Conservation (phyloP, 2,888 invertebrate species). For the Halocaridina rubra region DNA sequence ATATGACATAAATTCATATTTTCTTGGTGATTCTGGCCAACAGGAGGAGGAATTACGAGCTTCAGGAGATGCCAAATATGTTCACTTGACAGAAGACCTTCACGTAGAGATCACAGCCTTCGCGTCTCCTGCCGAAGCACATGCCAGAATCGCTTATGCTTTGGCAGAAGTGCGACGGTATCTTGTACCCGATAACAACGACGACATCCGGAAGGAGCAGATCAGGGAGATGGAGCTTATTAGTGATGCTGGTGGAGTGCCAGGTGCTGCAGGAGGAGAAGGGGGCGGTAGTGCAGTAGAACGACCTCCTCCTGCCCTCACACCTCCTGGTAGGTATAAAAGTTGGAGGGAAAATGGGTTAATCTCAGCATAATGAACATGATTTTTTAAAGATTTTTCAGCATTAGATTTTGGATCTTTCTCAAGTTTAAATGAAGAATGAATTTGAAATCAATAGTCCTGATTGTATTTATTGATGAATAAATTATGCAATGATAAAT, state of each 20-base stretch:
- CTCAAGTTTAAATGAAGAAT: too few species aligned
- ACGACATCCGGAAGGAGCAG: constrained; percentile 87
- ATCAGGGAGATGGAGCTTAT: constrained; percentile 80
- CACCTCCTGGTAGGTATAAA: constrained; percentile 46
- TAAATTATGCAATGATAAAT: too few species aligned
- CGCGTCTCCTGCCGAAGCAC: constrained; percentile 90
- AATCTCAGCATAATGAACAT: too few species aligned
- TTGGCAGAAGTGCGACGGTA: constrained; percentile 77
- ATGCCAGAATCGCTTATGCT: constrained; percentile 86
- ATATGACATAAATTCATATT: too few species aligned
- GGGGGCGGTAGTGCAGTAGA: constrained; percentile 30
- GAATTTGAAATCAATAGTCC: too few species aligned
- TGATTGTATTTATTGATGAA: too few species aligned
- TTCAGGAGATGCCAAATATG: constrained; percentile 87
- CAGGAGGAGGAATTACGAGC: constrained; percentile 64
- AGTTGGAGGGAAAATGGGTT: neutral
- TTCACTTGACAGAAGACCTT: constrained; percentile 82
- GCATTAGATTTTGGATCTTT: too few species aligned
- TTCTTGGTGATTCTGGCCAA: too few species aligned
- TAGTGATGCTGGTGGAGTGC: constrained; percentile 42
- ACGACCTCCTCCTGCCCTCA: constrained; percentile 32
- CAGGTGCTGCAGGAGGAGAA: constrained; percentile 6
- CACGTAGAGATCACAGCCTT: constrained; percentile 90
- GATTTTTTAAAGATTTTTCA: too few species aligned
- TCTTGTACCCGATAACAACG: constrained; percentile 83